Evolutionary conservation across 2,113 vertebrate genomes (phyloP).

Genomic region (Varanus salvator): DNA sequence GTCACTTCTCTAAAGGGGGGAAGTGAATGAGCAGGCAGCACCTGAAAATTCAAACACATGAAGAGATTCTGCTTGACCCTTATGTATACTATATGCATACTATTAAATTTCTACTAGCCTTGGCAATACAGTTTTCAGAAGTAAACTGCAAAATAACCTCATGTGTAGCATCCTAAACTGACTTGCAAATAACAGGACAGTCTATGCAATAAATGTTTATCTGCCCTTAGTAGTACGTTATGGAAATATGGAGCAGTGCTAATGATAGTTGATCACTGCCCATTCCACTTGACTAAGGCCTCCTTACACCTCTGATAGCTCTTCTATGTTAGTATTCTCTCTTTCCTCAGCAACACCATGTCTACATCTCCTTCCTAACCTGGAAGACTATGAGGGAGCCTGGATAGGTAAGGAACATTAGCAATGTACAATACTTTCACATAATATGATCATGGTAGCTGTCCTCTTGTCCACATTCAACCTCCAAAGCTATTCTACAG

Average conservation of each 20-base stretch:
- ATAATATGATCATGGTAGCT: background rate
- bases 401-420: background rate
- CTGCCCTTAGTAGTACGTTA: background rate
- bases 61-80: background rate
- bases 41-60: constrained; percentile 73
- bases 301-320: too few relatives aligned
- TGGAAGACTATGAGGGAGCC: background rate
- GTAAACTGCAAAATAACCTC: background rate
- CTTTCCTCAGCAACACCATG: background rate
- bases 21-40: constrained; percentile 82
- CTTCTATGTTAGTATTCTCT: background rate
- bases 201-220: background rate
- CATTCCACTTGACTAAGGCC: background rate
- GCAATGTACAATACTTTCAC: background rate
- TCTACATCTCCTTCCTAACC: background rate
- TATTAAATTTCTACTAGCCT: background rate
- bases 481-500: background rate
- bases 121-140: background rate
- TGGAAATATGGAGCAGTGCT: background rate
- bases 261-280: background rate
- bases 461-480: background rate
- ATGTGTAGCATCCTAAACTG: background rate
- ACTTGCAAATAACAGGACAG: background rate
- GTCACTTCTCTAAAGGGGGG: constrained; percentile 86
- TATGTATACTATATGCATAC: background rate